phyloP scores from a whole-genome alignment of 1,140 invertebrate species.

The Oncopeltus fasciatus region DNA sequence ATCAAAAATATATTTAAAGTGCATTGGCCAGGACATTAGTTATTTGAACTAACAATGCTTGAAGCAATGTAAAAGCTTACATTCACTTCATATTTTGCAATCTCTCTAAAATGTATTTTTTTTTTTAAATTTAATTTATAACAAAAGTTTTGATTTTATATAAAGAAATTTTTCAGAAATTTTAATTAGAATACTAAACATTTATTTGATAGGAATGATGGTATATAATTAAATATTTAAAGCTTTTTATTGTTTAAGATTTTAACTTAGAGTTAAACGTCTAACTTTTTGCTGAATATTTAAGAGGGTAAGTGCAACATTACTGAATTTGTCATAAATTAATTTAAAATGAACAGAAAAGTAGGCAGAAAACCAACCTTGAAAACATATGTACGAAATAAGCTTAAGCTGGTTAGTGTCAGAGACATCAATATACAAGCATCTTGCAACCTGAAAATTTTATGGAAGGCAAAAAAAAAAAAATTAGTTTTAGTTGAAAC shows the following conservation, averaged over 20 bases:
- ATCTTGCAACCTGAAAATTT: slow-evolving; percentile 8
- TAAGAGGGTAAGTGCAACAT: neutral
- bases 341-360: too few species aligned
- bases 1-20: too few species aligned
- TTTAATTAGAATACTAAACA: neutral
- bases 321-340: neutral
- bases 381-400: slow-evolving; percentile 3
- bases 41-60: too few species aligned
- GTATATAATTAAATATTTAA: neutral
- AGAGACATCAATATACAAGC: neutral
- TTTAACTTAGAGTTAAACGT: neutral
- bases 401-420: neutral
- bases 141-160: too few species aligned
- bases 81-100: too few species aligned
- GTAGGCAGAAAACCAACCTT: slow-evolving; percentile 1
- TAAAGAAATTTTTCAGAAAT: too few species aligned
- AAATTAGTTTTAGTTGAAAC: neutral
- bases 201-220: neutral
- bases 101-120: too few species aligned
- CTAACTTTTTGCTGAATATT: neutral
- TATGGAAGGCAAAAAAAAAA: neutral
- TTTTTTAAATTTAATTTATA: too few species aligned
- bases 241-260: neutral
- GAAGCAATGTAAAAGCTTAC: too few species aligned
- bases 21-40: too few species aligned